Conservation (phyloP, 2,797 vertebrate genomes). For the Anas bernieri region DNA sequence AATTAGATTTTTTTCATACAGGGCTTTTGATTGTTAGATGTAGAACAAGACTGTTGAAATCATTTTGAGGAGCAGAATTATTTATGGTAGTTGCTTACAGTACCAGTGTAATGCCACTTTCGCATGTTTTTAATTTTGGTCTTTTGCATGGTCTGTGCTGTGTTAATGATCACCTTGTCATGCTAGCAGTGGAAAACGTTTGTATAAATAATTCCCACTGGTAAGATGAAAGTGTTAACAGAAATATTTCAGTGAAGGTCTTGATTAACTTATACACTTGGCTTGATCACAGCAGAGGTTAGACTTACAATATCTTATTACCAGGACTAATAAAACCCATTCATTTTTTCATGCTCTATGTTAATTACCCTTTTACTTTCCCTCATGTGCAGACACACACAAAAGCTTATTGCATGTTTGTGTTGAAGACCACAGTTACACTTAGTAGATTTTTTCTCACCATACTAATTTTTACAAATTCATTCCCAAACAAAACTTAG, state of each 20-base stretch:
- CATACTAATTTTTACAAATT: not conserved
- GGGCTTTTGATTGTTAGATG: conserved; percentile 51
- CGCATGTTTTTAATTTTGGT: conserved; percentile 23
- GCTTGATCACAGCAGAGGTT: conserved; percentile 28
- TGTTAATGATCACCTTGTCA: conserved; percentile 65
- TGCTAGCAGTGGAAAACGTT: conserved; percentile 27
- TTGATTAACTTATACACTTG: conserved; percentile 38
- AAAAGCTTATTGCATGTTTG: not conserved
- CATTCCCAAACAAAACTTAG: conserved; percentile 12
- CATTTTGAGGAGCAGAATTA: conserved; percentile 61
- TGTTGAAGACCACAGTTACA: conserved; percentile 10
- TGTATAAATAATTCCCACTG: conserved; percentile 65
- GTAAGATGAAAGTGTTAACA: conserved; percentile 68
- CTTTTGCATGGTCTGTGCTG: conserved; percentile 18
- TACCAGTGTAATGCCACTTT: conserved; percentile 15
- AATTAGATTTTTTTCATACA: conserved; percentile 44
- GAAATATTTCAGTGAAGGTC: conserved; percentile 59
- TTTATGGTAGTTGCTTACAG: conserved; percentile 68
- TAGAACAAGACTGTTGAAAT: conserved; percentile 47
- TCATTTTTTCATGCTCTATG: conserved; percentile 35
- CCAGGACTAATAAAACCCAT: conserved; percentile 28
- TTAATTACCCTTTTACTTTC: conserved; percentile 56
- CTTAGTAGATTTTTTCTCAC: conserved; percentile 4
- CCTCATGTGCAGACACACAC: not conserved
- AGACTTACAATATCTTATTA: conserved; percentile 30